Evolutionary conservation across 1,140 invertebrate genomes (phyloP), one percentile per base, ranked within the genome.

Genomic region (Uloborus diversus): DNA sequence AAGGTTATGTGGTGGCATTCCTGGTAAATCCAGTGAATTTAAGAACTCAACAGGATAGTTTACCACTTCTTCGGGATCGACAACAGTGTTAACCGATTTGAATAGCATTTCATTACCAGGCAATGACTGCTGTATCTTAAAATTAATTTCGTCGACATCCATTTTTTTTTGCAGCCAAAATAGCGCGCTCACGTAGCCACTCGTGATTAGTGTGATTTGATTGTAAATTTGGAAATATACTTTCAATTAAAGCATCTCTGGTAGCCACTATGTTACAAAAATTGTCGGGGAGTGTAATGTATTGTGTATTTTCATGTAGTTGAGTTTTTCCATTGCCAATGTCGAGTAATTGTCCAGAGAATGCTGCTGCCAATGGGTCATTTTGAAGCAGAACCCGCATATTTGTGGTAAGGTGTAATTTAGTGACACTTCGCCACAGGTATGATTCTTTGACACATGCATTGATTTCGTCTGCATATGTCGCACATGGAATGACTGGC

Each of bases 41-140:
- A n/a, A n/a, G n/a, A n/a, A n/a, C n/a, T n/a, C n/a, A n/a, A n/a
- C n/a, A n/a, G n/a, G n/a, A n/a, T n/a, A n/a, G n/a, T n/a, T n/a
- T n/a, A n/a, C n/a, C n/a, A n/a, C n/a, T n/a, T n/a, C n/a, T n/a
- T n/a, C n/a, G n/a, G n/a, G n/a, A n/a, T n/a, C 82, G 28, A 84
- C 81, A 56, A 86, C 82, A 59, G 75, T 83, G 81, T 86, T 86
- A 30, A 87, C 82, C 33, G 84, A 86, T 71, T 84, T 84, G 57
- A 82, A 86, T 17, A 62, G 65, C 30, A 57, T 73, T 32, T n/a
- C 35, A 23, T 82, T 49, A n/a, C 79, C 79, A 30, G 71, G 79
- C 25, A 86, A 51, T 53, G 64, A 64, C 2, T 80, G 47, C 30
- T 80, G 59, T 51, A 86, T 82, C n/a, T n/a, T n/a, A n/a, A n/a